phyloP scores from a whole-genome alignment of 2,888 invertebrate genomes.

The Zootermopsis nevadensis region DNA sequence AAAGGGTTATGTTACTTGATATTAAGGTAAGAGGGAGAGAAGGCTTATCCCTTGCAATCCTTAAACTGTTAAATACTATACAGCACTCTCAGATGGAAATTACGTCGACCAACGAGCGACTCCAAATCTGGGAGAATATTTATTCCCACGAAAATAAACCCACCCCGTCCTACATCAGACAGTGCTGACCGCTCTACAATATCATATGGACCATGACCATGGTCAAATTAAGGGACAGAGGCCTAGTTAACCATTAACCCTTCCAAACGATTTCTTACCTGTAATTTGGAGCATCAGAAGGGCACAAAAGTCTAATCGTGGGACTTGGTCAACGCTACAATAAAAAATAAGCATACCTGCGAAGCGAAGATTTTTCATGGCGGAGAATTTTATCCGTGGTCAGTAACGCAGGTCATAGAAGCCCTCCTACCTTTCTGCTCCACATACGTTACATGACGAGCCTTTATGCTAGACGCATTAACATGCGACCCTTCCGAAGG shows the following conservation, averaged over 20 bases:
- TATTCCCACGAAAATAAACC: background rate
- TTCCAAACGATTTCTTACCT: background rate
- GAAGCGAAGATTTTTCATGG: background rate
- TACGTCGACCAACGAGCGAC: too few species aligned
- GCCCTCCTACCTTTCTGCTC: slow-evolving; percentile 3
- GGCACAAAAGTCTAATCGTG: background rate
- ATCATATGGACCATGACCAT: background rate
- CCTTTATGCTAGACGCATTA: background rate
- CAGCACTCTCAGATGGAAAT: too few species aligned
- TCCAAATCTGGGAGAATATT: background rate
- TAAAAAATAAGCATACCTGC: background rate
- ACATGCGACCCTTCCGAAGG: background rate
- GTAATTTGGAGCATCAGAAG: background rate
- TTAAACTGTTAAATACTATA: too few species aligned
- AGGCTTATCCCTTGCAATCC: background rate
- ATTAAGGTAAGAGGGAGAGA: background rate
- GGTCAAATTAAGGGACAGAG: background rate
- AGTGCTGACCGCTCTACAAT: background rate
- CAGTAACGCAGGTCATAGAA: background rate
- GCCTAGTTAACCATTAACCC: background rate
- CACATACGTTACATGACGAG: background rate
- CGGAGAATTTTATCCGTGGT: background rate
- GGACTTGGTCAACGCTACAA: background rate
- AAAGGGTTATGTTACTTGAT: too few species aligned
- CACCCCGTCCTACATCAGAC: background rate